phyloP scores from a whole-genome alignment of 2,113 vertebrate genomes.

The Leucoraja erinaceus region DNA sequence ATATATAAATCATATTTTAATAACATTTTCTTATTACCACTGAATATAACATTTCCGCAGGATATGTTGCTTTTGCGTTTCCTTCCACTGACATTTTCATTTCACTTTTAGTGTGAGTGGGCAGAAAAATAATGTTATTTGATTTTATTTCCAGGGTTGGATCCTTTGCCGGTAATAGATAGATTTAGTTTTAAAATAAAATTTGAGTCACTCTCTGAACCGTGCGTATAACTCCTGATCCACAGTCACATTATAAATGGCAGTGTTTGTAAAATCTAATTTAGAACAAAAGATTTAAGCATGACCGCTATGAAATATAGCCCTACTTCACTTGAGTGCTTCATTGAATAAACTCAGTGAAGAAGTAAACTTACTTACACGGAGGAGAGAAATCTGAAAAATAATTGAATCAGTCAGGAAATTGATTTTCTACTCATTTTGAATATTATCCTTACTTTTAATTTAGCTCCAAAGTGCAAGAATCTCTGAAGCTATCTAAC shows the following conservation, averaged over 20 bases:
- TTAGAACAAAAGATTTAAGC: conserved; percentile 18
- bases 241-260: background rate
- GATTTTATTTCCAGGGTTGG: background rate
- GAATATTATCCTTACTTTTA: background rate
- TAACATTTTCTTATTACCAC: conserved; percentile 19
- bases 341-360: background rate
- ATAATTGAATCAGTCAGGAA: conserved; percentile 11
- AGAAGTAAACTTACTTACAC: background rate
- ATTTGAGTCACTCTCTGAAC: conserved; percentile 19
- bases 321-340: background rate
- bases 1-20: conserved; percentile 29
- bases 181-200: background rate
- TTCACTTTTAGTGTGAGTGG: background rate
- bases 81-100: background rate
- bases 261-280: conserved; percentile 20
- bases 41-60: background rate
- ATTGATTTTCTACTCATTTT: background rate
- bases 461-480: background rate
- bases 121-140: background rate
- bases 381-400: background rate
- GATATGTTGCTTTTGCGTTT: background rate
- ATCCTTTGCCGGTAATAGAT: background rate
- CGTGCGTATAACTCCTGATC: background rate
- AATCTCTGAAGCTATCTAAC: background rate
- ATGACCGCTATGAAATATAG: conserved; percentile 15